Percentiles rank a stretch among this genome's conserved stretches.
These are phyloP conservation scores for Chloroceryle aenea DNA, from an alignment of 2,113 vertebrate genomes.

Conservation along the genomic window DNA sequence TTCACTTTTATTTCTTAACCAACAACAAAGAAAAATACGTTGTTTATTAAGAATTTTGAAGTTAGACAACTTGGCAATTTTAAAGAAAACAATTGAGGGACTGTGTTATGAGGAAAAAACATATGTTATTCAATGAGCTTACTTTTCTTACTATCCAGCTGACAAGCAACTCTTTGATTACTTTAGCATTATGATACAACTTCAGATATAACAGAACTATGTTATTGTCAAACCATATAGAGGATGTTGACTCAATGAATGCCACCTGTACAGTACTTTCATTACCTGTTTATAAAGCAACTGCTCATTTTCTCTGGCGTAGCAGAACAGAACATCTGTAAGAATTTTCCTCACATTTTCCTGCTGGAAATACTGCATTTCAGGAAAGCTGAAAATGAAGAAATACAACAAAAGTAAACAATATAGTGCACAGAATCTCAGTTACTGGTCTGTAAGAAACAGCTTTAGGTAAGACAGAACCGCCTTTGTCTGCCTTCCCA, in stretches of 20 bases:
- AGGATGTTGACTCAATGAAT: constrained; percentile 70
- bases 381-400: constrained; percentile 88
- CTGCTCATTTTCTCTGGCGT: constrained; percentile 97
- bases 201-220: constrained; percentile 66
- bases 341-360: constrained; percentile 94
- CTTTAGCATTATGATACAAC: constrained; percentile 64
- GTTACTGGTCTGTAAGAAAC: neutral
- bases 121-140: constrained; percentile 66
- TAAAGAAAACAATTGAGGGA: constrained; percentile 59
- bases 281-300: constrained; percentile 98
- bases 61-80: constrained; percentile 51
- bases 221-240: constrained; percentile 70
- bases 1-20: constrained; percentile 19
- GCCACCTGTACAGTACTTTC: constrained; percentile 77
- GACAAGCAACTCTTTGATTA: constrained; percentile 70
- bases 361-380: constrained; percentile 97
- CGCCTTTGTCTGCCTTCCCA: neutral
- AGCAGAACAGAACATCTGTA: constrained; percentile 99
- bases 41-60: constrained; percentile 56
- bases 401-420: constrained; percentile 44
- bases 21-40: constrained; percentile 30
- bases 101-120: constrained; percentile 51
- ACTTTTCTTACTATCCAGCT: constrained; percentile 45
- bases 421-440: neutral
- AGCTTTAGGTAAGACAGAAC: neutral